phyloP scores from a whole-genome alignment of 2,888 invertebrate species.

The Gastrophysa polygoni region DNA sequence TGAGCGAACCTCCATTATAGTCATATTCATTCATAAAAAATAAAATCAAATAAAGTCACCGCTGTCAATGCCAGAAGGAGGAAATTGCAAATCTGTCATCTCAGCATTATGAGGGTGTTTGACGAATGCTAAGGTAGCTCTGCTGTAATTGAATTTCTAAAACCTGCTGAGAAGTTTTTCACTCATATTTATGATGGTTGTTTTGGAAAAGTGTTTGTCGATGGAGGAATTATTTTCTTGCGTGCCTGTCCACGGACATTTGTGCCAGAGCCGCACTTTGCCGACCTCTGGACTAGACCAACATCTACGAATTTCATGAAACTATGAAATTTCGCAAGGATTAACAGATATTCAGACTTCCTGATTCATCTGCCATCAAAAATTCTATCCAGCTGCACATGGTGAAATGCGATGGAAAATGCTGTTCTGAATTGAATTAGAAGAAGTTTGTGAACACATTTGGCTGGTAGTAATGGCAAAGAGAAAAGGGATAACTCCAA shows the following conservation, averaged over 20 bases:
- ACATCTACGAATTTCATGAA: too few species aligned
- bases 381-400: constrained; percentile 7
- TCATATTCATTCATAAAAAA: too few species aligned
- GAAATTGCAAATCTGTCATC: constrained; percentile 1
- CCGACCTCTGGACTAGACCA: background rate
- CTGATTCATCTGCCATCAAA: background rate
- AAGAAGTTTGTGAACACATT: constrained; percentile 25
- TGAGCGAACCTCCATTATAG: too few species aligned
- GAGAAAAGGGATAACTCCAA: constrained; percentile 25
- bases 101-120: constrained; percentile 17
- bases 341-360: background rate
- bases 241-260: background rate
- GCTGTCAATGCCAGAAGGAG: too few species aligned
- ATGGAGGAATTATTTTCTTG: constrained; percentile 21
- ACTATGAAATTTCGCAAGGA: background rate
- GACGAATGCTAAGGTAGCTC: constrained; percentile 14
- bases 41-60: too few species aligned
- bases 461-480: constrained; percentile 27
- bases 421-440: constrained; percentile 26
- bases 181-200: constrained; percentile 17
- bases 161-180: constrained; percentile 2
- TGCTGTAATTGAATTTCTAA: constrained; percentile 18
- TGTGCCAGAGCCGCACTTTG: too few species aligned
- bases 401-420: constrained; percentile 14
- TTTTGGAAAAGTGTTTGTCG: constrained; percentile 12